Percentiles rank a stretch among this genome's conserved stretches.
Conservation (phyloP, 2,797 vertebrate species). For the Trematomus bernacchii region DNA sequence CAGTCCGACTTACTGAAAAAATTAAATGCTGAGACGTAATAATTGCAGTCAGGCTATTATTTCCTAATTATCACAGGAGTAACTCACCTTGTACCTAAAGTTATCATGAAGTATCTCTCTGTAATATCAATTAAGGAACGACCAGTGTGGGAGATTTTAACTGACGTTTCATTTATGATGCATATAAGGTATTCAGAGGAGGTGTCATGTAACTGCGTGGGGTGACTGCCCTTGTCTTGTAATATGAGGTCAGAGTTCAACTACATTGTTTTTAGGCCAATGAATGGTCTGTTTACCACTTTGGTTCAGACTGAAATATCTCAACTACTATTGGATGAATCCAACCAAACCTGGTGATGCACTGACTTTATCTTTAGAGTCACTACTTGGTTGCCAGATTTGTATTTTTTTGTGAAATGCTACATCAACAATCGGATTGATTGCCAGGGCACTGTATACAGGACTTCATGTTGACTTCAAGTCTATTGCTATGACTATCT, state of each 20-base stretch:
- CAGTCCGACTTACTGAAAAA: slow-evolving; percentile 32
- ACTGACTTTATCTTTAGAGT: no score
- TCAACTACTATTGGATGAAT: not conserved
- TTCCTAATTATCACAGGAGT: slow-evolving; percentile 51
- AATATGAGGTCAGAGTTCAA: not conserved
- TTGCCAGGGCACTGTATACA: not conserved
- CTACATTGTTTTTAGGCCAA: not conserved
- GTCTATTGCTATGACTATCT: not conserved
- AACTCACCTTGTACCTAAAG: slow-evolving; percentile 47
- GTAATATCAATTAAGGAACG: slow-evolving; percentile 9
- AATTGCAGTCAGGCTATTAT: slow-evolving; percentile 53
- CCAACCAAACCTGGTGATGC: not conserved
- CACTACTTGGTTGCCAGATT: not conserved
- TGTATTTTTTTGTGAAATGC: not conserved
- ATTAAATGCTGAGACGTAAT: slow-evolving; percentile 43
- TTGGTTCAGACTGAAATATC: slow-evolving; percentile 3
- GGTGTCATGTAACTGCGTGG: not conserved
- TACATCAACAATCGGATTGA: not conserved
- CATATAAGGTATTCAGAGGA: not conserved
- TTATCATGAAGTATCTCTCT: slow-evolving; percentile 19
- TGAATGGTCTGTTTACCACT: not conserved
- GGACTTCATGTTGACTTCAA: not conserved
- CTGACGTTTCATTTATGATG: slow-evolving; percentile 10
- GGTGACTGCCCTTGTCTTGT: not conserved
- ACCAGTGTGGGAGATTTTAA: not conserved